Evolutionary conservation across 2,113 vertebrate species (phyloP), one percentile per base, ranked within the genome.

Genomic region (Cromileptes altivelis): DNA sequence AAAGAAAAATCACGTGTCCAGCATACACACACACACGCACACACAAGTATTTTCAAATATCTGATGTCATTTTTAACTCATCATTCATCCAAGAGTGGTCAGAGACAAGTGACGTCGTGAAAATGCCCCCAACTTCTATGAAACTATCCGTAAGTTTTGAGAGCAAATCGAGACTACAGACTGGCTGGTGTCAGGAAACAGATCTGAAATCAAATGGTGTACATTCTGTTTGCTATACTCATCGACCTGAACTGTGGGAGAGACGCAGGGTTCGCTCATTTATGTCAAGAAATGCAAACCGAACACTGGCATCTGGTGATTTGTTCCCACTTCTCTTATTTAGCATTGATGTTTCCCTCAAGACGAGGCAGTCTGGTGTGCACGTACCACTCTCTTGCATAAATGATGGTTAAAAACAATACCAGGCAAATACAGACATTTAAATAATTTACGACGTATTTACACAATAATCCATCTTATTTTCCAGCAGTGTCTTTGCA

Each of bases 401-500:
- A 89, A 94, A 94, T 84, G 75, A 92, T 87, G 87, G 85, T 91
- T 95, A 91, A 96, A 96, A 95, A 94, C 69, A 84, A 93, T 65
- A 85, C 89, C 69, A 88, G 84, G 86, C 87, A 86, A 90, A 91
- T 93, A 91, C 93, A 94, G 88, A 95, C 95, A 95, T 94, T 96
- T 94, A 94, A 96, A 96, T 96, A 96, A 96, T 96, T 95, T 95
- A 96, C 91, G 94, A 92, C 91, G 93, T 96, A 96, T 96, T 92
- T 96, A 96, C 95, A 96, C 89, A 92, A 93, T 90, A 92, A 92
- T 94, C 87, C 61, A 89, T 92, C 88, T 91, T 80, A 58, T 86
- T 84, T 82, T 89, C 87, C 93, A 92, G 93, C 90, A 75, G 82
- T 79, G 86, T 86, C 71, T 75, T 84, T 78, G 52, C 4, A 68